Percentiles rank a stretch among this genome's conserved stretches.
phyloP scores from a whole-genome alignment of 2,113 vertebrate species.

The Hippoglossus stenolepis region DNA sequence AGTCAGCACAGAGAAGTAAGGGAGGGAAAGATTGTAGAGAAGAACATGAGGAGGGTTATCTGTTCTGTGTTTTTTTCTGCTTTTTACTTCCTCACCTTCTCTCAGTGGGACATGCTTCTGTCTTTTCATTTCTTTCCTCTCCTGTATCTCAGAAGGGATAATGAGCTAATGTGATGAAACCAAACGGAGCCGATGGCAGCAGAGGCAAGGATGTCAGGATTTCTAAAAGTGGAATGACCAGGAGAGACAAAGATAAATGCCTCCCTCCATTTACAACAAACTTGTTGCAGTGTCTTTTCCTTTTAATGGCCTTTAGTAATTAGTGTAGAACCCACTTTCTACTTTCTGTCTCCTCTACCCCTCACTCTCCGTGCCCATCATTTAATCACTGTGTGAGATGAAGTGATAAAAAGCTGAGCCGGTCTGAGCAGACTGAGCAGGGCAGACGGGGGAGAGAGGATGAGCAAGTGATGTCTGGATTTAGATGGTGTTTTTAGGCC shows the following conservation, averaged over 20 bases:
- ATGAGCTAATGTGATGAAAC: slow-evolving; percentile 51
- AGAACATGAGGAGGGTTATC: slow-evolving; percentile 35
- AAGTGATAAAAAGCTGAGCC: slow-evolving; percentile 43
- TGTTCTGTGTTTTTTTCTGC: slow-evolving; percentile 35
- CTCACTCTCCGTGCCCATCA: neutral
- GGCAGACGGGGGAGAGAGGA: slow-evolving; percentile 15
- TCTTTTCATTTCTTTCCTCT: slow-evolving; percentile 31
- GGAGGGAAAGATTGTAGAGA: slow-evolving; percentile 26
- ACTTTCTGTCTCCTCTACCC: neutral
- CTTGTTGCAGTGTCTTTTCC: slow-evolving; percentile 12
- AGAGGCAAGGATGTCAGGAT: slow-evolving; percentile 25
- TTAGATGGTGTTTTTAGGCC: slow-evolving; percentile 38
- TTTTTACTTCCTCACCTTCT: slow-evolving; percentile 28
- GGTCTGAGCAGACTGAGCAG: slow-evolving; percentile 10
- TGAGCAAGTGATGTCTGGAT: slow-evolving; percentile 37
- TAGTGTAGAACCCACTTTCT: slow-evolving; percentile 10
- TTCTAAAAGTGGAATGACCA: slow-evolving; percentile 12
- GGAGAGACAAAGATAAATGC: slow-evolving; percentile 12
- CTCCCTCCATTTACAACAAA: slow-evolving; percentile 8
- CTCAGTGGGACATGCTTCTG: slow-evolving; percentile 33
- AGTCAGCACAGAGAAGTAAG: slow-evolving; percentile 21
- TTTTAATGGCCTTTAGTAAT: slow-evolving; percentile 29
- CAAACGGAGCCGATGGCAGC: slow-evolving; percentile 31
- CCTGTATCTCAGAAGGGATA: slow-evolving; percentile 45
- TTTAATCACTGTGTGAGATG: slow-evolving; percentile 35